A percentile compares a stretch with the other conserved stretches of the same genome.
Evolutionary conservation across 2,888 invertebrate species (phyloP).

Genomic region (Acleris laterana): DNA sequence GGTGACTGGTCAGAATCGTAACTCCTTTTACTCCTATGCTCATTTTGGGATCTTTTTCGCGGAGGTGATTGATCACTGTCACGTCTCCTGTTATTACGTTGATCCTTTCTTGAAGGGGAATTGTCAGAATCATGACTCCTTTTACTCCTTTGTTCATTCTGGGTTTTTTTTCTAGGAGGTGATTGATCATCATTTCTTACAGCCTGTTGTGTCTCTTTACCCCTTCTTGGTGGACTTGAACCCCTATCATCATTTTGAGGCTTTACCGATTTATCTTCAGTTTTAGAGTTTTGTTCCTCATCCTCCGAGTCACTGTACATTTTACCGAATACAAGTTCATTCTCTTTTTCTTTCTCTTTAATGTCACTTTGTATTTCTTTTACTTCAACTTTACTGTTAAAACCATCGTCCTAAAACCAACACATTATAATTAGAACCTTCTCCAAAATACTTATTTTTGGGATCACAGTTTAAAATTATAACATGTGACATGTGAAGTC

Average conservation of each 20-base stretch:
- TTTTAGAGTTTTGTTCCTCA: constrained; percentile 51
- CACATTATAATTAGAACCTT: neutral
- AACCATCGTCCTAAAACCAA: constrained; percentile 72
- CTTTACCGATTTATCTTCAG: constrained; percentile 28
- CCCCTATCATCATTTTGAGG: constrained; percentile 57
- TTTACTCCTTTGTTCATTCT: constrained; percentile 16
- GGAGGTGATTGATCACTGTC: constrained; percentile 49
- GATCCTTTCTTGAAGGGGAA: constrained; percentile 39
- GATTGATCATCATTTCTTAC: constrained; percentile 40
- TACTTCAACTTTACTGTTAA: constrained; percentile 73
- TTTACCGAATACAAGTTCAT: constrained; percentile 75
- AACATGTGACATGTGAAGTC: too few species aligned
- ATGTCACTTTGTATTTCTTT: constrained; percentile 72
- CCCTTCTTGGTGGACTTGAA: constrained; percentile 62
- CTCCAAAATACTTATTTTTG: too few species aligned
- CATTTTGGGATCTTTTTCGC: constrained; percentile 15
- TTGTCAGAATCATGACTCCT: constrained; percentile 10
- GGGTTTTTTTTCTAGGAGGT: constrained; percentile 37
- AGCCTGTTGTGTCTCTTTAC: constrained; percentile 2
- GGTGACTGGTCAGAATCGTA: constrained; percentile 25
- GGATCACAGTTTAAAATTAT: too few species aligned
- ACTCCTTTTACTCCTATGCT: constrained; percentile 6
- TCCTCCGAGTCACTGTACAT: constrained; percentile 81
- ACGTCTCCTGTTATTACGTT: constrained; percentile 29
- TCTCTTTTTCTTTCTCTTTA: constrained; percentile 71